A percentile compares a stretch with the other conserved stretches of the same genome.
Evolutionary conservation across 2,797 vertebrate genomes (phyloP).

Genomic region (Okamejei kenojei): DNA sequence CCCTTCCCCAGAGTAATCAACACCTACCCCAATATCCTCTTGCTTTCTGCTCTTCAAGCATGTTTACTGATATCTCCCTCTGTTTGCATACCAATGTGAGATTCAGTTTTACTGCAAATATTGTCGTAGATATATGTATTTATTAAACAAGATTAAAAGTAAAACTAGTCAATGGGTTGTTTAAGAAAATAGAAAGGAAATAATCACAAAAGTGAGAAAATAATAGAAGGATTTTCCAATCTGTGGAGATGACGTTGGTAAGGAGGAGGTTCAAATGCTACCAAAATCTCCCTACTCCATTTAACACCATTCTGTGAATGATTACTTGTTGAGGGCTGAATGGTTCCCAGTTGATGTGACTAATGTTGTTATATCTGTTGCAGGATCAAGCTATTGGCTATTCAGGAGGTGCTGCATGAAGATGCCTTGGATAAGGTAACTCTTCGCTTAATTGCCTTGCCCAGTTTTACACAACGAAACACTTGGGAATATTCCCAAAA

Average conservation of each 20-base stretch:
- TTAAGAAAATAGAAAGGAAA: neutral
- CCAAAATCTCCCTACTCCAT: too few relatives aligned
- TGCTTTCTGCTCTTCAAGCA: neutral
- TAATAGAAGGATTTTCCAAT: too few relatives aligned
- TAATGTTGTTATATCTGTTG: neutral
- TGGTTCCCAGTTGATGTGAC: neutral
- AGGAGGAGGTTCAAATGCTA: too few relatives aligned
- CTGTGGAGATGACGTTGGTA: too few relatives aligned
- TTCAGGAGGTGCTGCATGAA: slow-evolving; percentile 39
- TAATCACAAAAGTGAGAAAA: too few relatives aligned
- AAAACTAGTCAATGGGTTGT: neutral
- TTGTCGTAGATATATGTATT: neutral
- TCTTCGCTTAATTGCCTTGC: neutral
- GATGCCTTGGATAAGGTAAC: slow-evolving; percentile 39
- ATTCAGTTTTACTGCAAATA: neutral
- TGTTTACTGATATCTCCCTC: neutral
- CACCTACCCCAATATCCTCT: neutral
- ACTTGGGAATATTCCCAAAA: neutral
- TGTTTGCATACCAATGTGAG: neutral
- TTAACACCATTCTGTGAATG: neutral
- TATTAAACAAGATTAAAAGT: neutral
- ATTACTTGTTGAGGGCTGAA: neutral
- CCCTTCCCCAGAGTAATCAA: neutral
- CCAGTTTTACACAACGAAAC: neutral
- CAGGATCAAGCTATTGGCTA: slow-evolving; percentile 39